These are phyloP conservation scores for Sylvia borin DNA, from an alignment of 2,797 vertebrate species.

Conservation along the genomic window DNA sequence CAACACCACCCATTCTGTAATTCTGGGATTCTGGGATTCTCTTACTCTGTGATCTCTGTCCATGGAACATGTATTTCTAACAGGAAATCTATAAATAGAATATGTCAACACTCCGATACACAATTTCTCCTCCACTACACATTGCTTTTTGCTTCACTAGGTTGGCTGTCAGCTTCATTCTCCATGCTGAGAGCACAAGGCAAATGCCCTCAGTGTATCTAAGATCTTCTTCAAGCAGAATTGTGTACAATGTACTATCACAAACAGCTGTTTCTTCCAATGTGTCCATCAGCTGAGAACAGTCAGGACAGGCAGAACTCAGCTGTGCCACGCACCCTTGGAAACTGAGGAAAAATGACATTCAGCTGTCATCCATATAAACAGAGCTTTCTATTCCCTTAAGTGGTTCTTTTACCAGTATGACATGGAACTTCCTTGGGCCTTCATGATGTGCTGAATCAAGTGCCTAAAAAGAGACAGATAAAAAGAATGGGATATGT, in stretches of 20 bases:
- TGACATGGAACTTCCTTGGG: not conserved
- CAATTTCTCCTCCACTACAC: conserved; percentile 29
- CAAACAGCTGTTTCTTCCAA: not conserved
- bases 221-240: not conserved
- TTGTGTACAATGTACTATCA: not conserved
- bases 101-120: not conserved
- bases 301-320: not conserved
- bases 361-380: not conserved
- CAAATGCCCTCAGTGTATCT: not conserved
- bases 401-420: not conserved
- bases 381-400: not conserved
- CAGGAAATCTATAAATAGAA: conserved; percentile 12
- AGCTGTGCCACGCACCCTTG: rapidly evolving
- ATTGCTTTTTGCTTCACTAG: conserved; percentile 11
- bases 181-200: not conserved
- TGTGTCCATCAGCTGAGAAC: not conserved
- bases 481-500: not conserved
- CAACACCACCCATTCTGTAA: not conserved
- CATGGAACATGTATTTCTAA: not conserved
- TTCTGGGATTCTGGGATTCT: not conserved
- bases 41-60: not conserved
- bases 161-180: not conserved
- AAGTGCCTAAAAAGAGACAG: not conserved
- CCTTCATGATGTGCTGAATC: not conserved
- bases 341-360: not conserved